A percentile compares a stretch with the other conserved stretches of the same genome.
These are phyloP conservation scores for Andrena flavipes DNA, from an alignment of 2,888 invertebrate species.

Conservation along the genomic window DNA sequence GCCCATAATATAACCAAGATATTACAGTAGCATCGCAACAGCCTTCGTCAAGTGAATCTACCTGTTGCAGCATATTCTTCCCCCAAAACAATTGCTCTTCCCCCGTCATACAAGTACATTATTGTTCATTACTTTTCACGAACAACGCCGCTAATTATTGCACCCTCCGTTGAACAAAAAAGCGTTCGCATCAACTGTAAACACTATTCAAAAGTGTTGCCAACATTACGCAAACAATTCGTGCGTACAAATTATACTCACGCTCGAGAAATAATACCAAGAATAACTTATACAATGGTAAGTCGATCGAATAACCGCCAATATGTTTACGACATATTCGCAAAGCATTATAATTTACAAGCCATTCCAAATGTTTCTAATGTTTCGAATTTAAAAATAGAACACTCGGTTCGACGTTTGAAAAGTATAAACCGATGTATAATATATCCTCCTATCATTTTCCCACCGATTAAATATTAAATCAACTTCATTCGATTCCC, in stretches of 20 bases:
- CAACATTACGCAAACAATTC: constrained; percentile 32
- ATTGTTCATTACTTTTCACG: neutral
- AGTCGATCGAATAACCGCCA: too few species aligned
- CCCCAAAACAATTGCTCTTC: neutral
- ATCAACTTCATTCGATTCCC: too few species aligned
- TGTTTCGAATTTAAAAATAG: too few species aligned
- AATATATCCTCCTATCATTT: too few species aligned
- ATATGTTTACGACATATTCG: too few species aligned
- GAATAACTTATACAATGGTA: too few species aligned
- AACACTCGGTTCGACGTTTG: too few species aligned
- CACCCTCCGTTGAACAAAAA: constrained; percentile 13
- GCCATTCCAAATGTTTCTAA: too few species aligned
- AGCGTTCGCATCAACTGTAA: constrained; percentile 6
- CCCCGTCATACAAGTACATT: constrained; percentile 3
- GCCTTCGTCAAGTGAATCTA: constrained; percentile 10
- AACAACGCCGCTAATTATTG: constrained; percentile 14
- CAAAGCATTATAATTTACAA: too few species aligned
- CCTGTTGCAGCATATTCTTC: neutral
- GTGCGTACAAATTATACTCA: neutral
- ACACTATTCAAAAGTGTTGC: constrained; percentile 60
- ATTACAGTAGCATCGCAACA: neutral
- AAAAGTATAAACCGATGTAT: too few species aligned
- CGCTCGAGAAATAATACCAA: too few species aligned
- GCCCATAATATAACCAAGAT: constrained; percentile 33
- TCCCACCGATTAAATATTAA: too few species aligned